phyloP scores from a whole-genome alignment of 2,888 invertebrate species.

The Parnassius orleans region DNA sequence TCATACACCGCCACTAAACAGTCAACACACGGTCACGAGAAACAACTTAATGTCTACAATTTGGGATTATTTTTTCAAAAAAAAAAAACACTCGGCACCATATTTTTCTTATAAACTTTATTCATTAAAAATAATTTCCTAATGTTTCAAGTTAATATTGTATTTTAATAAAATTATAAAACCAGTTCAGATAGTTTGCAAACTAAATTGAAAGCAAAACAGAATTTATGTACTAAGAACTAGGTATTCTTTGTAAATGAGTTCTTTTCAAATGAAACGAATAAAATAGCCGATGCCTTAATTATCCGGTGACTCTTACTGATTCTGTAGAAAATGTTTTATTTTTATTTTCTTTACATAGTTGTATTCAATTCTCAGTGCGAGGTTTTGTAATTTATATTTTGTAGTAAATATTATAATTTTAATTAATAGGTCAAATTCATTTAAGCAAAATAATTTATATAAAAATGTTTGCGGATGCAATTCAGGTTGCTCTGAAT shows the following conservation, averaged over 20 bases:
- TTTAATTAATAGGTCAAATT: slow-evolving; percentile 17
- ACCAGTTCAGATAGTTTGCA: no score
- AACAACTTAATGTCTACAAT: no score
- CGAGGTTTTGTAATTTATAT: slow-evolving; percentile 15
- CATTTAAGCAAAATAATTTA: slow-evolving; percentile 1
- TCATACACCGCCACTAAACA: no score
- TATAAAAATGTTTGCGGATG: not conserved
- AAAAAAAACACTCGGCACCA: no score
- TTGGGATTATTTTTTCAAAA: no score
- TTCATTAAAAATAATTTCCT: no score
- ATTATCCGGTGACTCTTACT: slow-evolving; percentile 66
- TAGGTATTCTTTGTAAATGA: slow-evolving; percentile 38
- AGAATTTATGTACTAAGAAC: not conserved
- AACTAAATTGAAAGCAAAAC: not conserved
- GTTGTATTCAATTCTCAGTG: slow-evolving; percentile 20
- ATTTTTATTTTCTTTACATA: slow-evolving; percentile 7
- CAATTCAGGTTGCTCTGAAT: no score
- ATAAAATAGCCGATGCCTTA: slow-evolving; percentile 63
- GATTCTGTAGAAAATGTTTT: slow-evolving; percentile 34
- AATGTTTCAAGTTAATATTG: no score
- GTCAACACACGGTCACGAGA: no score
- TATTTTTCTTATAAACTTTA: no score
- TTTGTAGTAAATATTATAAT: slow-evolving; percentile 12
- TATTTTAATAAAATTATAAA: no score
- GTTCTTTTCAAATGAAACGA: slow-evolving; percentile 47